These are phyloP conservation scores for Therioaphis trifolii DNA, from an alignment of 2,888 invertebrate genomes.

Conservation along the genomic window DNA sequence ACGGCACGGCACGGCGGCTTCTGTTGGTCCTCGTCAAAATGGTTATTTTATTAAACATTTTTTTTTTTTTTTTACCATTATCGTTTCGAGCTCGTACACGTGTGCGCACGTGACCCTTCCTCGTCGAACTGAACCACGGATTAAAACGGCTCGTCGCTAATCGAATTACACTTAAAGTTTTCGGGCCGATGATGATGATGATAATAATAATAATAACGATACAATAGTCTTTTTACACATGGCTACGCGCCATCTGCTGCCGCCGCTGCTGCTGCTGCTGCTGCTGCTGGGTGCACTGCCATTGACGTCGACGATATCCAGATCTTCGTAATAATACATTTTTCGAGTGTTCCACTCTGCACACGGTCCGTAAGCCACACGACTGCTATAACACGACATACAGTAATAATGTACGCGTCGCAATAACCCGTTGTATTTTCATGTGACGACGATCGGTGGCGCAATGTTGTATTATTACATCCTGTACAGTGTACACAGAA, in stretches of 20 bases:
- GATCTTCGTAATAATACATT: constrained; percentile 11
- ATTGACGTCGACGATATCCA: constrained; percentile 14
- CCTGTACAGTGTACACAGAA: no score
- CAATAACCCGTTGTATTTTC: no score
- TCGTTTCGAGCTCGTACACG: background rate
- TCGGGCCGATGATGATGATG: background rate
- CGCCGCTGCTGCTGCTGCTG: background rate
- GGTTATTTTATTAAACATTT: no score
- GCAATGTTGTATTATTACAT: no score
- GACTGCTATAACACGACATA: background rate
- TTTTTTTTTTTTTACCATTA: background rate
- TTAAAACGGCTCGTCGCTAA: constrained; percentile 22
- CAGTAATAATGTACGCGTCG: no score
- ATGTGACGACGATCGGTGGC: no score
- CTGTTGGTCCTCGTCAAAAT: background rate
- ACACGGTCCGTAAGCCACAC: background rate
- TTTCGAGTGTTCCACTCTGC: constrained; percentile 35
- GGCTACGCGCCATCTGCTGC: constrained; percentile 30
- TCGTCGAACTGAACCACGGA: background rate
- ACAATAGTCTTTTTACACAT: constrained; percentile 44
- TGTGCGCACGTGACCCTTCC: constrained; percentile 18
- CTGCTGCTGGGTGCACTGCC: no score
- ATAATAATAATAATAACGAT: constrained; percentile 21
- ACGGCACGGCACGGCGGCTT: background rate
- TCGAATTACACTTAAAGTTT: constrained; percentile 32